Base-by-base conservation (phyloP, 2,888 invertebrate species). In the Melanargia galathea region DNA sequence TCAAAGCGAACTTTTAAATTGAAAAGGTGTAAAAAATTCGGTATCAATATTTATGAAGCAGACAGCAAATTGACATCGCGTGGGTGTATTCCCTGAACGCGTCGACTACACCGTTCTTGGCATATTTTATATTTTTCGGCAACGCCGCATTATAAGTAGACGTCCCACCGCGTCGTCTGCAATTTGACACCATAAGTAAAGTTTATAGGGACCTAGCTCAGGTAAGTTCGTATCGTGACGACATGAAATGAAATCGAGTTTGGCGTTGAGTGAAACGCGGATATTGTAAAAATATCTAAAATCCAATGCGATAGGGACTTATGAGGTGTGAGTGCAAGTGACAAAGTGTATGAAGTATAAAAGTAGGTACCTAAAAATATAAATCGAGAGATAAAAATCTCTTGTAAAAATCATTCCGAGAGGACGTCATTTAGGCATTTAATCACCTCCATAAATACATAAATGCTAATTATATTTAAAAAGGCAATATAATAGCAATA, bases 401-500 rank as follows among this genome's bases (percentile, higher is more conserved):
- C 11, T 13, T 0, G 0, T 13, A 10, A 38, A 38, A 10, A 3
- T 10, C 11, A 38, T 38, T 38, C 3, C 38, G 11, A 38, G 11
- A 18, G 45, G 45, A 46, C 45, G 45, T 22, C 45, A n/a, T 20
- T 20, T 2, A 20, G 33, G 52, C 18, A 6, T 24, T 52, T 52
- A 52, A 18, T 35, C 6, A 40, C 16, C 5, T 11, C 10, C 8
- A 8, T 20, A 54, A 35, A 13, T 18, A 46, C 13, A 26, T 35
- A 59, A 33, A 62, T 56, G 58, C 43, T 66, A 68, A 66, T 63
- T 69, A 62, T 64, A 62, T 60, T 63, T 59, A 63, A 63, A 60
- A 59, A 62, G 59, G 63, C 64, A 57, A 54, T 64, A 66, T 65
- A 70, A 65, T 65, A 63, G 70, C 72, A 69, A 73, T 73, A 73